Base-by-base conservation (phyloP, 1,140 invertebrate species). In the Aleiodes sp. region DNA sequence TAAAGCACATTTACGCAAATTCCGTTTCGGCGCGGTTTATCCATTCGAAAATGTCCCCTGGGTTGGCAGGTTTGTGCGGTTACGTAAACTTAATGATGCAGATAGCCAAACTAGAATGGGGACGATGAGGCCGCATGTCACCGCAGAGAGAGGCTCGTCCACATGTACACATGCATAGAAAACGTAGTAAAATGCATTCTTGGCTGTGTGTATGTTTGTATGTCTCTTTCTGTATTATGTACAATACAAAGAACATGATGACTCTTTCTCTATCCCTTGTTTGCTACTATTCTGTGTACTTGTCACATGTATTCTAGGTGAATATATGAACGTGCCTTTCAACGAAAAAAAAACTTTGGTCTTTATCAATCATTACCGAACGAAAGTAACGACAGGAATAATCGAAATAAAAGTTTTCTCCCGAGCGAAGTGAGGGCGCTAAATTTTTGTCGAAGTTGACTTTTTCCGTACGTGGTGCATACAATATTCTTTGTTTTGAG, bases 71-170 rank as follows among this genome's bases (percentile, higher is more conserved):
- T 84, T 82, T 77, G 77, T 78, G 80, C 71, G 82, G 82, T 85
- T 84, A 84, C 77, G 81, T 83, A 83, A 85, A 83, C 78, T 82
- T 83, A 79, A 80, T 79, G 80, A 82, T 83, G 82, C 78, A 80
- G 78, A 82, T 83, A 80, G 80, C 74, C 77, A 67, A 82, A 81
- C 79, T 81, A 80, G 78, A 82, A 83, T 79, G 79, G 78, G 83
- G 80, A 79, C 79, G 67, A 39, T 57, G 57, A 46, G 57, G 14
- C 71, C 65, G 57, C 80, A 68, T 75, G 76, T 68, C 75, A 73
- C 74, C 76, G 78, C 80, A 75, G 31, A 61, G 29, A 31, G 62
- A n/a, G n/a, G 74, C 76, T 77, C 77, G 77, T 80, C 76, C 79
- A 16, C 1, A 10, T 52, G 19, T 10, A 21, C 46, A 52, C 8